Evolutionary conservation across 2,888 invertebrate genomes (phyloP), one percentile per base, ranked within the genome.

Genomic region (Xanthorhoe spadicearia): DNA sequence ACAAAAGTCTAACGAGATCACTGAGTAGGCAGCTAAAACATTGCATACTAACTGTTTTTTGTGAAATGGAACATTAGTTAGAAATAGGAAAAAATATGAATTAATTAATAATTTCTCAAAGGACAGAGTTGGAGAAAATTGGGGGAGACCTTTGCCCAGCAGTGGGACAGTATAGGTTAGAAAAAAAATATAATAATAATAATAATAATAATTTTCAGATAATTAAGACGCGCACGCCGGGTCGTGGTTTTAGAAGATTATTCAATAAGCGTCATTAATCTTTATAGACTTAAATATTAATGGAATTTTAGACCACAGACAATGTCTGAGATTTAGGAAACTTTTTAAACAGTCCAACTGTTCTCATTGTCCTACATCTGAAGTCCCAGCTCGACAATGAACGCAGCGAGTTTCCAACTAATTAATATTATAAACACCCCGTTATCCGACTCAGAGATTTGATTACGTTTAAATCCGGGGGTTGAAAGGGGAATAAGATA

Each of bases 381-480:
- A 52, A 5, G 49, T 54, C 35, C 28, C n/a, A 49, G 46, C 38
- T 50, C 48, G 51, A 63, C 32, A 57, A 48, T 23, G 46, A 48
- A 59, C 56, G 60, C 38, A 49, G 60, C 62, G 51, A 56, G 46
- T 57, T 63, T 18, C 32, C 56, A 56, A 53, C 66, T 70, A 68
- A 72, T 68, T 70, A 70, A 72, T 68, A 70, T 66, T 61, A 70
- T 70, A 72, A 72, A 70, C 68, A 70, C 50, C 58, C 63, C 68
- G 57, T 63, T 63, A 63, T 63, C 62, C 56, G 43, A 57, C 56
- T 63, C 51, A 56, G 50, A 64, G 68, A 70, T 72, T 72, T 68
- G 68, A 72, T 68, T 66, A 69, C 58, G 71, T 57, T 57, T 62
- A 60, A 65, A 63, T 67, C 67, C 63, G 56, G 46, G 38, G 56